phyloP scores from a whole-genome alignment of 1,140 invertebrate genomes.

The Drosophila asahinai region DNA sequence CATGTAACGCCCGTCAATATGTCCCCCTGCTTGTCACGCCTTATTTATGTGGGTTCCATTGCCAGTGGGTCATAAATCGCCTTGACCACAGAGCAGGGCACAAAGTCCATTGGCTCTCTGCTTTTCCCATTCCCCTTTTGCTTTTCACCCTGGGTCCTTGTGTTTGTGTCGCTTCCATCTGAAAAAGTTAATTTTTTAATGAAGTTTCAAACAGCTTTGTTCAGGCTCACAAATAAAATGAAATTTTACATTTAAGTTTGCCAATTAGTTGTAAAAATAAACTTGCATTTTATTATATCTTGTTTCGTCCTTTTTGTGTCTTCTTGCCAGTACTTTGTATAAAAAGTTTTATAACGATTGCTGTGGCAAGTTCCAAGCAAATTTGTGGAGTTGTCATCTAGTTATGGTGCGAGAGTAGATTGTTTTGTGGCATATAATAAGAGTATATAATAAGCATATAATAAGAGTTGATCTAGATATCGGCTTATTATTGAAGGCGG shows the following conservation, averaged over 20 bases:
- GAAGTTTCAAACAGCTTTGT: constrained; percentile 78
- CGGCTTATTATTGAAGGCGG: too few relatives aligned
- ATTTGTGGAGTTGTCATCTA: constrained; percentile 66
- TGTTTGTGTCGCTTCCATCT: constrained; percentile 47
- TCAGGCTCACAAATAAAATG: constrained; percentile 71
- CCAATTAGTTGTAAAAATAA: constrained; percentile 85
- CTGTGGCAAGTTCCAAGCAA: constrained; percentile 68
- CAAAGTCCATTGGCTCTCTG: constrained; percentile 7
- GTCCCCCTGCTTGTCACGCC: constrained; percentile 54
- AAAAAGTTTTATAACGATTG: constrained; percentile 75
- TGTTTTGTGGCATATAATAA: constrained; percentile 13
- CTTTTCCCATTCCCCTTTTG: not conserved
- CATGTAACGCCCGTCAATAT: constrained; percentile 37
- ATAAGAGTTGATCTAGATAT: not conserved
- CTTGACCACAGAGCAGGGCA: constrained; percentile 19
- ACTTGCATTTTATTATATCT: constrained; percentile 59
- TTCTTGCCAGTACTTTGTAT: not conserved
- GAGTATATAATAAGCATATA: constrained; percentile 4
- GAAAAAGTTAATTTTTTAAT: constrained; percentile 79
- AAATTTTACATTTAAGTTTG: constrained; percentile 84
- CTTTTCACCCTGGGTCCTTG: not conserved
- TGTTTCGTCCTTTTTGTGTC: constrained; percentile 24
- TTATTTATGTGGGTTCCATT: constrained; percentile 79
- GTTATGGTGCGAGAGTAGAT: constrained; percentile 2
- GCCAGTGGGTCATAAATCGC: constrained; percentile 69